Percentiles rank a stretch among this genome's conserved stretches.
These are phyloP conservation scores for Watersipora subatra DNA, from an alignment of 1,140 invertebrate species.

Conservation along the genomic window DNA sequence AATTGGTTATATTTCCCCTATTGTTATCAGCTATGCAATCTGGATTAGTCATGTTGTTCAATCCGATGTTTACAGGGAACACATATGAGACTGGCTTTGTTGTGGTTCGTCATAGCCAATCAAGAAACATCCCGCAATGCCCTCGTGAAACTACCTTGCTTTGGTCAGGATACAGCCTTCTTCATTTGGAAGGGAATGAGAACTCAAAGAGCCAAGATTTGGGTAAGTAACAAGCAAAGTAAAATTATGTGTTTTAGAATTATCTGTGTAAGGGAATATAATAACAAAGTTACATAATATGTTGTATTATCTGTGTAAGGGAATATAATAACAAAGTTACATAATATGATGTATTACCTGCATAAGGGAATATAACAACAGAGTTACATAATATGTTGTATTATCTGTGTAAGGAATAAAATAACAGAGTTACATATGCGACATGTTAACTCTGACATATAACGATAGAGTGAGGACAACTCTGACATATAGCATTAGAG, in stretches of 20 bases:
- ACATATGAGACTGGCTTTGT: constrained; percentile 9
- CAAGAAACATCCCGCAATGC: constrained; percentile 65
- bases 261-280: background rate
- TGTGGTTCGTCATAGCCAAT: constrained; percentile 66
- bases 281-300: background rate
- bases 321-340: background rate
- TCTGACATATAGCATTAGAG: too few species aligned
- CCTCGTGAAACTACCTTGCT: constrained; percentile 65
- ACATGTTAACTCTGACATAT: too few species aligned
- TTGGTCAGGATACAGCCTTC: constrained; percentile 89
- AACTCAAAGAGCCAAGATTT: constrained; percentile 85
- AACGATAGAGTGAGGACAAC: too few species aligned
- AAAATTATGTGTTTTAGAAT: background rate
- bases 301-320: background rate
- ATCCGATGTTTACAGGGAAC: background rate
- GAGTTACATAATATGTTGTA: too few species aligned
- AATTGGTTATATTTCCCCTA: too few species aligned
- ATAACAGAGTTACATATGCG: too few species aligned
- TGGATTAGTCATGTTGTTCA: too few species aligned
- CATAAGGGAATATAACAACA: too few species aligned
- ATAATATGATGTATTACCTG: too few species aligned
- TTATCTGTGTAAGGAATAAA: too few species aligned
- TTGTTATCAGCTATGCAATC: too few species aligned
- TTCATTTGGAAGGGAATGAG: constrained; percentile 83
- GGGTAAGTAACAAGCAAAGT: constrained; percentile 45